Evolutionary conservation across 2,113 vertebrate species (phyloP).

Genomic region (Melanerpes formicivorus): DNA sequence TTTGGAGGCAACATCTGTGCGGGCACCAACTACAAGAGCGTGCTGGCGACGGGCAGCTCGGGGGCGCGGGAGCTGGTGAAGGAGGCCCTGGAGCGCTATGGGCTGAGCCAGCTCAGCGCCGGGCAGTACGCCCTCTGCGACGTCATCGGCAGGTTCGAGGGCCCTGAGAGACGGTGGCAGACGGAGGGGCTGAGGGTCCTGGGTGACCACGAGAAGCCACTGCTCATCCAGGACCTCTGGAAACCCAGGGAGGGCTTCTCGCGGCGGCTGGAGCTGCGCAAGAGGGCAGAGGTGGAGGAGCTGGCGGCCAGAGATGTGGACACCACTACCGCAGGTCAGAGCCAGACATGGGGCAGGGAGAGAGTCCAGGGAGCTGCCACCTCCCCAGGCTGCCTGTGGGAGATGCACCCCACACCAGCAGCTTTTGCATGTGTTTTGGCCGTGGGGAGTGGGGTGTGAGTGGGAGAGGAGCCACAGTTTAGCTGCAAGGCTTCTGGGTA

Average conservation of each 20-base stretch:
- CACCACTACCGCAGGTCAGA: conserved; percentile 91
- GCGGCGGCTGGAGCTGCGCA: conserved; percentile 89
- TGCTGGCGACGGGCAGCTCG: conserved; percentile 89
- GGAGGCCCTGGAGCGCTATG: conserved; percentile 93
- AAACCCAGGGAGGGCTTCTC: conserved; percentile 93
- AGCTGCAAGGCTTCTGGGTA: not conserved
- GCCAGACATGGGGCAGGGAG: not conserved
- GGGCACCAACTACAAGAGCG: conserved; percentile 95
- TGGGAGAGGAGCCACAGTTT: not conserved
- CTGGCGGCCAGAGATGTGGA: conserved; percentile 90
- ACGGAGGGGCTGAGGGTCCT: conserved; percentile 87
- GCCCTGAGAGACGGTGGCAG: conserved; percentile 80
- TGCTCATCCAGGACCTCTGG: conserved; percentile 94
- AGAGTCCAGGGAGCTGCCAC: fast-evolving
- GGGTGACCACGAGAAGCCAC: conserved; percentile 90
- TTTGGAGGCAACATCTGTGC: conserved; percentile 91
- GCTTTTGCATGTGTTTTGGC: fast-evolving
- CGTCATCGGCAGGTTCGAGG: conserved; percentile 86
- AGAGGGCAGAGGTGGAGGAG: conserved; percentile 88
- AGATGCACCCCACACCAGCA: not conserved
- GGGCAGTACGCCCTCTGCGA: conserved; percentile 89
- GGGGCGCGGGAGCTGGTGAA: conserved; percentile 90
- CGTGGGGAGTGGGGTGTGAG: fast-evolving
- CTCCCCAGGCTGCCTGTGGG: not conserved
- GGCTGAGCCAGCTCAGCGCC: conserved; percentile 82